These are phyloP conservation scores for Philopedon plagiatum DNA, from an alignment of 2,888 invertebrate genomes.

Conservation along the genomic window DNA sequence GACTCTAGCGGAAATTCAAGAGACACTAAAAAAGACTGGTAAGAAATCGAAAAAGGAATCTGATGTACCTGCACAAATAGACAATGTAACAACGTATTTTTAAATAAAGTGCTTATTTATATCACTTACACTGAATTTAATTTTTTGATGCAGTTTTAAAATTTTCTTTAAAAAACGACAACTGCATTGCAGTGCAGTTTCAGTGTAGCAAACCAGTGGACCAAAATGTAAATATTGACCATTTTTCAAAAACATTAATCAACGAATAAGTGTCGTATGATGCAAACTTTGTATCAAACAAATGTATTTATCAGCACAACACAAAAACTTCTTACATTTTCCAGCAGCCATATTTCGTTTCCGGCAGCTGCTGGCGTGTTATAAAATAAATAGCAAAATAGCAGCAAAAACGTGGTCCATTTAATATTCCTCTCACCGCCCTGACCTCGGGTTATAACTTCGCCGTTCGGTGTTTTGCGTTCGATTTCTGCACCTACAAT, in stretches of 20 bases:
- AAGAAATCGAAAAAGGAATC: constrained; percentile 23
- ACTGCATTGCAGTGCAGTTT: too few relatives aligned
- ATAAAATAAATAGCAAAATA: not conserved
- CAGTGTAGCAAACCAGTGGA: too few relatives aligned
- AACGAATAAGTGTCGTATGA: too few relatives aligned
- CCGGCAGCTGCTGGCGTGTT: not conserved
- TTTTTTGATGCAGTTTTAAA: not conserved
- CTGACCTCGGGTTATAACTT: constrained; percentile 8
- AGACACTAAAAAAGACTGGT: constrained; percentile 38
- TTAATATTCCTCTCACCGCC: constrained; percentile 9
- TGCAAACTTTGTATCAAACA: too few relatives aligned
- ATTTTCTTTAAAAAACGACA: too few relatives aligned
- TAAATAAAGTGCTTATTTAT: constrained; percentile 11
- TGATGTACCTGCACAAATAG: not conserved
- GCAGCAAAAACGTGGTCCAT: not conserved
- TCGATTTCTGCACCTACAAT: not conserved
- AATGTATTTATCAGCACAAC: too few relatives aligned
- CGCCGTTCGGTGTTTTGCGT: not conserved
- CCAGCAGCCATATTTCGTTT: not conserved
- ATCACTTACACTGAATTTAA: not conserved
- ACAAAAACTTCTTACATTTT: not conserved
- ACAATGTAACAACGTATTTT: constrained; percentile 43
- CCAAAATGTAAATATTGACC: too few relatives aligned
- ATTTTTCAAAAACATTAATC: too few relatives aligned
- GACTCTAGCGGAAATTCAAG: constrained; percentile 57